A percentile compares a stretch with the other conserved stretches of the same genome.
Evolutionary conservation across 2,888 invertebrate genomes (phyloP).

Genomic region (Rhogogaster chlorosoma): DNA sequence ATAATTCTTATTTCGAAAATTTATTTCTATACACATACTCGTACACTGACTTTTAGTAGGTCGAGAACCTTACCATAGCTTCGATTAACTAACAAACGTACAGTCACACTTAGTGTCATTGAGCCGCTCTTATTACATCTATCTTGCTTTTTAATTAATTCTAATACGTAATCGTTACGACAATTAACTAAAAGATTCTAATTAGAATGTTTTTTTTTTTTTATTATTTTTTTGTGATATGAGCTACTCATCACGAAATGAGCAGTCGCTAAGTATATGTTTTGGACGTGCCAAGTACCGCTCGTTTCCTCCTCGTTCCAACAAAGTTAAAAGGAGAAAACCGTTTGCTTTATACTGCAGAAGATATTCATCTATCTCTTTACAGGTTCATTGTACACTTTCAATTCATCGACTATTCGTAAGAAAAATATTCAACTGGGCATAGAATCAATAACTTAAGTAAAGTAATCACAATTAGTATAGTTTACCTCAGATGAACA

Average conservation of each 20-base stretch:
- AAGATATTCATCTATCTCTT: neutral
- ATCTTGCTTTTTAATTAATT: slow-evolving; percentile 64
- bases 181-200: slow-evolving; percentile 65
- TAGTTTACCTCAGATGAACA: slow-evolving; percentile 31
- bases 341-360: slow-evolving; percentile 17
- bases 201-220: slow-evolving; percentile 58
- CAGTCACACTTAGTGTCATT: slow-evolving; percentile 74
- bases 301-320: slow-evolving; percentile 52
- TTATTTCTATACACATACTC: slow-evolving; percentile 70
- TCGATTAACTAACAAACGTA: slow-evolving; percentile 66
- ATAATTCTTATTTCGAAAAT: slow-evolving; percentile 63
- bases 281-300: slow-evolving; percentile 59
- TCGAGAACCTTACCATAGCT: slow-evolving; percentile 68
- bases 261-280: slow-evolving; percentile 59
- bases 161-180: slow-evolving; percentile 63
- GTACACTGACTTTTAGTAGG: slow-evolving; percentile 69
- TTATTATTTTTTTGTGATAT: slow-evolving; percentile 56
- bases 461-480: slow-evolving; percentile 42
- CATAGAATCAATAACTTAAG: slow-evolving; percentile 21
- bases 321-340: slow-evolving; percentile 58
- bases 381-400: neutral
- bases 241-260: slow-evolving; percentile 51
- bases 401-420: slow-evolving; percentile 23
- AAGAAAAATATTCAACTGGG: slow-evolving; percentile 10
- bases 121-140: slow-evolving; percentile 73